Evolutionary conservation across 2,113 vertebrate genomes (phyloP), one percentile per base, ranked within the genome.

Genomic region (Campylomormyrus numenius): DNA sequence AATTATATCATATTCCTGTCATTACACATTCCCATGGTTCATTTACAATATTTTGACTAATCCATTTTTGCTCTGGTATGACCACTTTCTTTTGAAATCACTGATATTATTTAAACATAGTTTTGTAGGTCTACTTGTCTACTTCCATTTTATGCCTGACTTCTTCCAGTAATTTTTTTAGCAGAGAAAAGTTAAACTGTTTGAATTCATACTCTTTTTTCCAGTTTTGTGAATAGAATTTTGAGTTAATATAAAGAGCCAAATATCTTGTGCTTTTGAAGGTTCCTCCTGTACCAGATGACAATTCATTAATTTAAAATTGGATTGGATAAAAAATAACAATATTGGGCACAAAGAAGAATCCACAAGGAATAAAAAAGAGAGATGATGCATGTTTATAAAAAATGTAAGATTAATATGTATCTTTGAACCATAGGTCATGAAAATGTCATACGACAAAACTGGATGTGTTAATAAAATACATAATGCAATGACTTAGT

Each of bases 401-500:
- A 45, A 45, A 39, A 0, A 83, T 83, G 31, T 77, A 39, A 77
- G 24, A 74, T 9, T 21, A 74, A 31, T 35, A 74, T 74, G 74
- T 42, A 35, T 80, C 7, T 2, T 31, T 35, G 31, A 42, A 21
- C 77, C 2, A 21, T 11, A 80, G 42, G 39, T 66, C 62, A 45
- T 42, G 19, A 0, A 42, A 42, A 83, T 83, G 77, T 9, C 8
- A 21, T 39, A 49, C 10, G 10, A 48, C 84, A 85, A 48, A 49
- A 49, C 10, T 49, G 48, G 62, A 49, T 15, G 58, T 53, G 88
- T 58, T 10, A 86, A 24, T 90, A 90, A 88, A 10, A 89, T 24
- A 70, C 45, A 62, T 17, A 62, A 70, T 17, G 62, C 89, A 90
- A 91, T 84, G 87, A 83, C 80, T 88, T 48, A 11, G 74, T 85